Evolutionary conservation across 2,888 invertebrate genomes (phyloP).

Genomic region (Strigamia maritima): DNA sequence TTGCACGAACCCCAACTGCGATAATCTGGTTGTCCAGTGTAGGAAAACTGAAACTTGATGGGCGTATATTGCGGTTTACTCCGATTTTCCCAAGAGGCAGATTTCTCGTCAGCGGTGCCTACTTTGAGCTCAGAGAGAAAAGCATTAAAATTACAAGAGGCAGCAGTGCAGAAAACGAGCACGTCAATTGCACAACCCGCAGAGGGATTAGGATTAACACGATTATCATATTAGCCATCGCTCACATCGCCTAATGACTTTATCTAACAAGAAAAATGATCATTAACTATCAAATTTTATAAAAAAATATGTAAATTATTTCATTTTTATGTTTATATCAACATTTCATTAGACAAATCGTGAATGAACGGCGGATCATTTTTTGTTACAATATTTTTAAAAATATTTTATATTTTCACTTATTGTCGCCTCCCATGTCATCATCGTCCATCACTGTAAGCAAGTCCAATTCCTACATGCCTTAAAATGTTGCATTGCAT

Average conservation of each 20-base stretch:
- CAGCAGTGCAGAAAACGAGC: slow-evolving; percentile 27
- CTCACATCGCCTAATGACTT: slow-evolving; percentile 1
- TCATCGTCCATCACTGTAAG: neutral
- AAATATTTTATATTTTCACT: neutral
- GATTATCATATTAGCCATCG: slow-evolving; percentile 29
- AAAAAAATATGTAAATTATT: too few relatives aligned
- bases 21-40: slow-evolving; percentile 1
- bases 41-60: neutral
- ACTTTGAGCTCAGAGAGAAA: slow-evolving; percentile 9
- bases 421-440: neutral
- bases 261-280: slow-evolving; percentile 15
- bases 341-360: too few relatives aligned
- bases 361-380: too few relatives aligned
- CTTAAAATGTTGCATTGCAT: neutral
- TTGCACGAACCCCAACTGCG: neutral
- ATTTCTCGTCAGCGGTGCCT: slow-evolving; percentile 14
- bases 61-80: slow-evolving; percentile 21
- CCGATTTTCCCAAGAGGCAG: slow-evolving; percentile 24
- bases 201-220: slow-evolving; percentile 26
- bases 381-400: neutral
- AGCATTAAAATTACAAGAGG: slow-evolving; percentile 24
- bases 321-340: too few relatives aligned
- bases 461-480: neutral
- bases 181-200: slow-evolving; percentile 29
- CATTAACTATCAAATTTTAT: neutral